Base-by-base conservation (phyloP, 2,888 invertebrate species). In the Xylocampa areola region DNA sequence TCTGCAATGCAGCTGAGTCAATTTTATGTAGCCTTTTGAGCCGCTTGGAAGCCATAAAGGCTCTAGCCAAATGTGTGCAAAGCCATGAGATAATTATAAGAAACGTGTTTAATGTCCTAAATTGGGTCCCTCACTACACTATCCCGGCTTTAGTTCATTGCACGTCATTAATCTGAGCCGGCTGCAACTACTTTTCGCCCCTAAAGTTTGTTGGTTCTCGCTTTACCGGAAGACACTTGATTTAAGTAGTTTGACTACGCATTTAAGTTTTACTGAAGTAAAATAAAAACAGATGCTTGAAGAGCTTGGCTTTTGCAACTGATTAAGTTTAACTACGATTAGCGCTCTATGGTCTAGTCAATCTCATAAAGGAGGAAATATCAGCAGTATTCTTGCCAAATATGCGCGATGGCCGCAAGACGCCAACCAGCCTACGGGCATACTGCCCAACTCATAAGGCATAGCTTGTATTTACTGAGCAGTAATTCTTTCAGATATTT, bases 301-400 rank as follows among this genome's bases (percentile, higher is more conserved):
- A 37, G 6, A 21, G 7, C 21, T 37, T 13, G 11, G 7, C 8
- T 25, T 1, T 25, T 25, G 25, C 10, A n/a, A n/a, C n/a, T n/a
- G n/a, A n/a, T n/a, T n/a, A n/a, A n/a, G n/a, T n/a, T n/a, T n/a
- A n/a, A n/a, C 76, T 69, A 76, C 77, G 79, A 85, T 86, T 85
- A 85, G 78, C 79, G 77, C 69, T 74, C 61, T 75, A 60, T 57
- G 69, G 72, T 79, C 72, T 69, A 74, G 55, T 78, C 75, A 54
- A 52, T 69, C 67, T 63, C 51, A 68, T 77, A 82, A 79, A 80
- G 59, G 71, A 65, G 77, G 76, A 73, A 77, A 77, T 77, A 80
- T 81, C 80, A 79, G 76, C 79, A 64, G 52, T 77, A 73, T 81
- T 81, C 77, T 78, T 84, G 82, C 83, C 83, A 84, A 83, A 76